Evolutionary conservation across 2,797 vertebrate genomes (phyloP), one percentile per base, ranked within the genome.

Genomic region (Gobio occitaniae): DNA sequence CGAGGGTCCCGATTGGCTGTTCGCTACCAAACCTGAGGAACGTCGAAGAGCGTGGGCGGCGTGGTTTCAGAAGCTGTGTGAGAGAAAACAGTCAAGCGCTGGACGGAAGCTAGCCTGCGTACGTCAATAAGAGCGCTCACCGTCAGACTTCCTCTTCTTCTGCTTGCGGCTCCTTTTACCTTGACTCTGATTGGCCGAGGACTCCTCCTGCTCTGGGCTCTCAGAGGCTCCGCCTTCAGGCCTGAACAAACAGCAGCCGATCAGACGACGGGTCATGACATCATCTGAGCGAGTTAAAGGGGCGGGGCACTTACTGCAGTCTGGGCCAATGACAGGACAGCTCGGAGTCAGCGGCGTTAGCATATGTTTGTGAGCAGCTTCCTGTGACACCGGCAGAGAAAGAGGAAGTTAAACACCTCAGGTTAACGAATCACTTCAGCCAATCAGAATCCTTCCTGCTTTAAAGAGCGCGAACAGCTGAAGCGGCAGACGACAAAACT

Each of bases 271-370:
- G 11, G 15, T 59, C 50, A n/a, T 3, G 32, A 65, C 15, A 47
- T 78, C 44, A 66, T 10, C 7, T 9, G n/a, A 32, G 4, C 36
- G 9, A 88, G 84, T 84, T 80, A 82, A 75, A 66, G 85, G 47
- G 61, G 84, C 81, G 59, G 21, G 52, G 1, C 12, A 94, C 89
- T 56, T 94, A 96, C 84, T 94, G 94, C 0, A 95, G 95, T 88
- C 95, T 96, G 10, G 97, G 91, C 98, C 98, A 99, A 50, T 96
- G 94, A 76, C 97, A 96, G 56, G 96, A 65, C 3, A 2, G 2
- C 25, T 32, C 61, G 0, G 61, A 97, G 84, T 95, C 96, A 2
- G 97, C 90, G 6, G 97, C 96, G 0, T 96, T 96, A 25, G 95
- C 92, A 0, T 96, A 97, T 0, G 96, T 95, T 90, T 96, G 95